These are phyloP conservation scores for Aeoliscus strigatus DNA, from an alignment of 2,797 vertebrate species.

Conservation along the genomic window DNA sequence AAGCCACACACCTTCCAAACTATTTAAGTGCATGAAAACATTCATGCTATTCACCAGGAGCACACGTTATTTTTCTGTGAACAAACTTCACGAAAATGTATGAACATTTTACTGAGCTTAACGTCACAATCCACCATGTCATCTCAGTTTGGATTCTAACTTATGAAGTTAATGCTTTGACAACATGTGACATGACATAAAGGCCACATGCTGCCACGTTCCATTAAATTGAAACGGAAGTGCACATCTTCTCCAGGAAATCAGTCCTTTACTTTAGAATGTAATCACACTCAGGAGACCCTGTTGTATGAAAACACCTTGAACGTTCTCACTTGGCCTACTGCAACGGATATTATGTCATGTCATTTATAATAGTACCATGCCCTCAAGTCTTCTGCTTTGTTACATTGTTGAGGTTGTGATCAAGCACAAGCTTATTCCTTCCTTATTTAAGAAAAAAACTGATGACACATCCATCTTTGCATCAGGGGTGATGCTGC, in stretches of 20 bases:
- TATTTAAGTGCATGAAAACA: not conserved
- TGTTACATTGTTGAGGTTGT: not conserved
- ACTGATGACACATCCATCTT: conserved; percentile 21
- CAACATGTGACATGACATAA: too few relatives aligned
- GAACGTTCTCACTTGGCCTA: conserved; percentile 1
- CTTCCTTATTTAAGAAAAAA: too few relatives aligned
- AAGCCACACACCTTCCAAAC: not conserved
- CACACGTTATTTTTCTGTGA: not conserved
- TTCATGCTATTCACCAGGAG: not conserved
- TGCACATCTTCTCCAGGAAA: too few relatives aligned
- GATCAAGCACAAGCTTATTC: conserved; percentile 12
- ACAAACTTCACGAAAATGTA: not conserved
- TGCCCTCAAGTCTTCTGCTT: conserved; percentile 8
- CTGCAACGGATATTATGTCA: conserved; percentile 9
- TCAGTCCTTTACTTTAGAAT: too few relatives aligned
- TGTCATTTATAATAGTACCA: conserved; percentile 5
- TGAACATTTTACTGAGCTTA: not conserved
- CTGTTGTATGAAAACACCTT: too few relatives aligned
- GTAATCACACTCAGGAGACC: too few relatives aligned
- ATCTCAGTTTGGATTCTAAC: not conserved
- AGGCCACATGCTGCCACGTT: too few relatives aligned
- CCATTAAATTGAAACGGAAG: too few relatives aligned
- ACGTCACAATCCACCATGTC: not conserved
- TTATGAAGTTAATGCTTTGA: too few relatives aligned
- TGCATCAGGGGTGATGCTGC: conserved; percentile 52